Base-by-base conservation (phyloP, 2,797 vertebrate genomes). In the Pangasius sanitwongsei region DNA sequence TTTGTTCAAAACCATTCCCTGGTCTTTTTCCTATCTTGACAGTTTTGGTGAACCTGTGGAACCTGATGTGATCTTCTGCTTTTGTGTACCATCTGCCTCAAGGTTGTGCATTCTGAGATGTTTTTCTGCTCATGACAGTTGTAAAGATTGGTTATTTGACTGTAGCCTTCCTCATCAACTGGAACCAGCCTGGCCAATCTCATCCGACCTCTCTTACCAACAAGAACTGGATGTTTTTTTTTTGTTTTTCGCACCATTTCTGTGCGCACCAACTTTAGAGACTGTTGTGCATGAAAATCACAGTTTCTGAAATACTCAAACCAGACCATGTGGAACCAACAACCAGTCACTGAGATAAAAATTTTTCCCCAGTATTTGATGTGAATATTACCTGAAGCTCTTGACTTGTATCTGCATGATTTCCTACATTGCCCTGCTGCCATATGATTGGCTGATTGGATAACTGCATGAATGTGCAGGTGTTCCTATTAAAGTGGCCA, bases 401-500 rank as follows among this genome's bases (percentile, higher is more conserved):
- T 78, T 78, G 28, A 74, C 70, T 37, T 28, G n/a, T 80, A 9
- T 57, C 53, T 55, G 53, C 15, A 9, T 80, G 12, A 16, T 63
- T 83, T 25, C 57, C 3, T 83, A n/a, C 23, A 12, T 57, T 61
- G 20, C 12, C 7, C 55, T 28, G 11, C 23, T 83, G 20, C 11
- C 5, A 28, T 44, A 16, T 44, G 23, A 48, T 37, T 34, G 9
- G 78, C n/a, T 59, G 80, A 82, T 34, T n/a, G 25, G 3, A n/a
- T 48, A n/a, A 48, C 7, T 28, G 57, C 34, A 25, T 31, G n/a
- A 59, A 15, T 41, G 25, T 63, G 5, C 12, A 25, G 59, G 81
- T 65, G 59, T 83, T 83, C 61, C 82, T 48, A 83, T 16, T 83
- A 83, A 83, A 65, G 61, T 50, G 61, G 41, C 61, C 61, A 48